phyloP scores from a whole-genome alignment of 92 coral and sea anemone species.

The Porites divaricata region DNA sequence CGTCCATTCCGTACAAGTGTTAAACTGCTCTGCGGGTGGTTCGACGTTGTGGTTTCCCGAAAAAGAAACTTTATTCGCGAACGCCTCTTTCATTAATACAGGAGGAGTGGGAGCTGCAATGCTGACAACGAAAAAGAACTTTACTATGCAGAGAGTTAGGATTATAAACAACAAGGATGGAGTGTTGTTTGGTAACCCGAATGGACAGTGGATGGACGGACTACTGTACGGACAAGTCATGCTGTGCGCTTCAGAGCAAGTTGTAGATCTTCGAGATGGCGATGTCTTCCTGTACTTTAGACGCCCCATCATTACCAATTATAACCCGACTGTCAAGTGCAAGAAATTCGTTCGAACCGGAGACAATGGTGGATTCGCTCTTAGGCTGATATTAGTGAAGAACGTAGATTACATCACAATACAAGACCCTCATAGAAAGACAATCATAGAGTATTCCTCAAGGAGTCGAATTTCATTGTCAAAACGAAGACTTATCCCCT shows the following conservation, averaged over 20 bases:
- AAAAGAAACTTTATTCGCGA: neutral
- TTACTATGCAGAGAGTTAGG: conserved; percentile 15
- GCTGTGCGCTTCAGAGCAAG: conserved; percentile 5
- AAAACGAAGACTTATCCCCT: conserved; percentile 15
- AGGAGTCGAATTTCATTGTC: neutral
- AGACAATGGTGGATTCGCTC: neutral
- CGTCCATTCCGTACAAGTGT: conserved; percentile 3
- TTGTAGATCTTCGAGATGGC: neutral
- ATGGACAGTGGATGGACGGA: neutral
- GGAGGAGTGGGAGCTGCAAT: conserved; percentile 26
- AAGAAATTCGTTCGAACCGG: neutral
- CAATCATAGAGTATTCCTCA: conserved; percentile 8
- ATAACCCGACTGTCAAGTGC: neutral
- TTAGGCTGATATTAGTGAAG: conserved; percentile 8
- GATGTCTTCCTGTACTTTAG: conserved; percentile 14
- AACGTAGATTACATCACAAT: neutral
- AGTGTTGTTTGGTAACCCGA: neutral
- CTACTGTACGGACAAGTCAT: conserved; percentile 26
- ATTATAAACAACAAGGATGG: conserved; percentile 16
- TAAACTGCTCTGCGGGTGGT: conserved; percentile 47
- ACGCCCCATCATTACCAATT: neutral
- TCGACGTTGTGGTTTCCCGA: conserved; percentile 41
- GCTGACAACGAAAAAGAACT: neutral
- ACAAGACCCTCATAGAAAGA: neutral
- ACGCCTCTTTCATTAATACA: conserved; percentile 16